Percentiles rank a stretch among this genome's conserved stretches.
These are phyloP conservation scores for Polypterus senegalus DNA, from an alignment of 2,113 vertebrate genomes.

Conservation along the genomic window DNA sequence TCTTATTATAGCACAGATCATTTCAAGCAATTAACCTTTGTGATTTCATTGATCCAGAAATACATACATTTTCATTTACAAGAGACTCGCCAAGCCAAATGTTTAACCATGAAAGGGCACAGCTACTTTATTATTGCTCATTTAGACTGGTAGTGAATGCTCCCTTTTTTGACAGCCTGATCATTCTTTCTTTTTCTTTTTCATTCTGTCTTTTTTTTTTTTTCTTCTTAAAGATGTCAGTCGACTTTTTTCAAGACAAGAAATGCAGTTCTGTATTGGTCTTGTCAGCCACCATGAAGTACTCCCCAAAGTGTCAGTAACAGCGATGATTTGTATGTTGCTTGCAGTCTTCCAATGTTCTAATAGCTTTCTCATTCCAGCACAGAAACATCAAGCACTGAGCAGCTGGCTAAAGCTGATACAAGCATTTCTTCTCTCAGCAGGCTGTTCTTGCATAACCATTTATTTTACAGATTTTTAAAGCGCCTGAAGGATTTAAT, in stretches of 20 bases:
- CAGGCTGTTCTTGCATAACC: conserved; percentile 79
- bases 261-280: conserved; percentile 47
- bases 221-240: conserved; percentile 41
- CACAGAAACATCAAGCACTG: conserved; percentile 46
- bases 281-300: conserved; percentile 75
- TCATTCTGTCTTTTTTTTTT: conserved; percentile 14
- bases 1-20: conserved; percentile 49
- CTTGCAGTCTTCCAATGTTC: conserved; percentile 52
- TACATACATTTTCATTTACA: conserved; percentile 29
- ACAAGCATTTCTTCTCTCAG: conserved; percentile 71
- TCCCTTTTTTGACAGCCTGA: conserved; percentile 25
- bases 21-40: conserved; percentile 69
- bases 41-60: conserved; percentile 53
- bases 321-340: conserved; percentile 68
- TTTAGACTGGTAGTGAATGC: conserved; percentile 17
- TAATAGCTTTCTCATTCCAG: conserved; percentile 67
- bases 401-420: conserved; percentile 70
- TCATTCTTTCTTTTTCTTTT: conserved; percentile 18
- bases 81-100: conserved; percentile 28
- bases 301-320: conserved; percentile 72
- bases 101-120: conserved; percentile 33
- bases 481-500: conserved; percentile 96
- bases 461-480: conserved; percentile 81
- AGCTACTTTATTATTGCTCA: conserved; percentile 23
- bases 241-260: conserved; percentile 46